Conservation (phyloP, 1,140 invertebrate genomes). For the Portunus trituberculatus region DNA sequence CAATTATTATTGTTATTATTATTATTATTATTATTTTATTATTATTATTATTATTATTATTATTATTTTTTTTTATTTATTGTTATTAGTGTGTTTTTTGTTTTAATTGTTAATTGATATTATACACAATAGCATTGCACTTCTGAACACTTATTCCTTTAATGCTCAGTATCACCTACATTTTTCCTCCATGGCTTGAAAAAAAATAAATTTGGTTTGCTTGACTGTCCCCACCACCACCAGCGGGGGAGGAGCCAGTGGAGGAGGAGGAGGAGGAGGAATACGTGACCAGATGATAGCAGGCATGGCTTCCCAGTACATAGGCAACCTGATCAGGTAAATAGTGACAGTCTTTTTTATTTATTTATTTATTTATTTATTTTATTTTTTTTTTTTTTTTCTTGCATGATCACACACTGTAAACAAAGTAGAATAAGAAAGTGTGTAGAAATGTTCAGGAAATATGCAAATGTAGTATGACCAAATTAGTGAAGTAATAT, state of each 20-base stretch:
- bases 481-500: not conserved
- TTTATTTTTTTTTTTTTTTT: too few species aligned
- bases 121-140: too few species aligned
- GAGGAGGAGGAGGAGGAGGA: constrained; percentile 52
- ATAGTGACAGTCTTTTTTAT: not conserved
- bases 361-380: not conserved
- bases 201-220: not conserved
- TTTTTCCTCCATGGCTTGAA: not conserved
- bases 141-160: not conserved
- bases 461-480: not conserved
- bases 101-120: not conserved
- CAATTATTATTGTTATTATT: not conserved
- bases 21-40: not conserved
- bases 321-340: constrained; percentile 59
- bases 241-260: constrained; percentile 16
- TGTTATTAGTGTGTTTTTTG: not conserved
- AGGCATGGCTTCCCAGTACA: constrained; percentile 69
- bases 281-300: constrained; percentile 58
- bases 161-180: not conserved
- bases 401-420: too few species aligned
- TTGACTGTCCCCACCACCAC: constrained; percentile 5
- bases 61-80: not conserved
- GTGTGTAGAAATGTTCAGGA: not conserved
- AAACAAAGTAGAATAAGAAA: too few species aligned
- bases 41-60: constrained; percentile 24